Base-by-base conservation (phyloP, 2,113 vertebrate species). In the Rhinogobius similis region DNA sequence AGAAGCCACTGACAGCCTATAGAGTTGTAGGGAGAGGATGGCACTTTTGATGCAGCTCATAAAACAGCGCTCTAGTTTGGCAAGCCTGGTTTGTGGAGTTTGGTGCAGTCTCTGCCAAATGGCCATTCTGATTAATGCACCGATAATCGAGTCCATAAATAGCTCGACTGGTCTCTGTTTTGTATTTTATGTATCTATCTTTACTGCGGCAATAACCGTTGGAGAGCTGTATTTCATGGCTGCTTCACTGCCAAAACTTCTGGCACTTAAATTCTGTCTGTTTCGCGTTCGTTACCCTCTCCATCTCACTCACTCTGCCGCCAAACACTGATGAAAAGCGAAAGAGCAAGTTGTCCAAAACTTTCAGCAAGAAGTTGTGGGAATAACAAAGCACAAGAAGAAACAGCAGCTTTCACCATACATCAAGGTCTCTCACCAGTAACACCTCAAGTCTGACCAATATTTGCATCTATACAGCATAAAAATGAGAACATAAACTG, bases 71-170 rank as follows among this genome's bases (percentile, higher is more conserved):
- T 76, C 73, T 75, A 75, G 81, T 77, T 62, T 69, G 79, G 81
- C 70, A 73, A 79, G 68, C 71, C 74, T 16, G 59, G 73, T 46
- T 72, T 79, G 48, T 67, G 79, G 77, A 68, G 74, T 77, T 65
- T 73, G 82, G 72, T 61, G 46, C 67, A 77, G 73, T 18, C 26
- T n/a, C 79, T 73, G 87, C 85, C 86, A 87, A 89, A 85, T 80
- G 77, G 77, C 76, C n/a, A 68, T 55, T 63, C 89, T 92, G 90
- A 93, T 93, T 93, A 92, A 91, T 88, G 86, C 87, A 79, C 79
- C 79, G 86, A 92, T 91, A 92, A 91, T 92, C 90, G 90, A 82
- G 64, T 90, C 86, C 89, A 91, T 93, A 92, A 92, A 92, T 92
- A 91, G 91, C 85, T 81, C 86, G 48, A 64, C 77, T 85, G 85